Base-by-base conservation (phyloP, 2,888 invertebrate genomes). In the Macroteleia sp. region DNA sequence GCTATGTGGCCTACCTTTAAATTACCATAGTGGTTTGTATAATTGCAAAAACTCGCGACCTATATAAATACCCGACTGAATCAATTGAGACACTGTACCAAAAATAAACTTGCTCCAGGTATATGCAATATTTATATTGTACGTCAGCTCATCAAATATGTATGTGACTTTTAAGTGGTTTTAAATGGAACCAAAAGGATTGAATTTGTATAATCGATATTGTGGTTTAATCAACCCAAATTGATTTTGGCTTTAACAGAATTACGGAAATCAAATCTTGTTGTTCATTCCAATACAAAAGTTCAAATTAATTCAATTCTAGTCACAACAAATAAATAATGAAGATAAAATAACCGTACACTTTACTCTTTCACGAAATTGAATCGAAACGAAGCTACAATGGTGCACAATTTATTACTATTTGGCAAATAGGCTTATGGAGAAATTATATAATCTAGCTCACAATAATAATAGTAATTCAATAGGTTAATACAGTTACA, bases 71-170 rank as follows among this genome's bases (percentile, higher is more conserved):
- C 2, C 30, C 4, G 30, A 30, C 10, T 30, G 30, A 48, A 30
- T 39, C 39, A 19, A 44, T 48, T 14, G 19, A 54, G n/a, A 10
- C 30, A 22, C 12, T 14, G 12, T 4, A 6, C 14, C 8, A 8
- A 10, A 20, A 22, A 19, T 39, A 46, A 61, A 59, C 36, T 61
- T 4, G 34, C n/a, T n/a, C 4, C 1, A 4, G 10, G 16, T 14
- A 36, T 46, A 34, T 64, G 34, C 39, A 71, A 56, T 54, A 62
- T 64, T 73, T 57, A 64, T 64, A 42, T 57, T 34, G 22, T 17
- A 10, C n/a, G 17, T 17, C 20, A 14, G 12, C 20, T 32, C 36
- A 17, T 66, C 41, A 32, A 44, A 44, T 59, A 66, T 66, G 64
- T 64, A 64, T 59, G 12, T 22, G 50, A 41, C 30, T 52, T 48